Base-by-base conservation (phyloP, 2,113 vertebrate genomes). In the Acanthochromis polyacanthus region DNA sequence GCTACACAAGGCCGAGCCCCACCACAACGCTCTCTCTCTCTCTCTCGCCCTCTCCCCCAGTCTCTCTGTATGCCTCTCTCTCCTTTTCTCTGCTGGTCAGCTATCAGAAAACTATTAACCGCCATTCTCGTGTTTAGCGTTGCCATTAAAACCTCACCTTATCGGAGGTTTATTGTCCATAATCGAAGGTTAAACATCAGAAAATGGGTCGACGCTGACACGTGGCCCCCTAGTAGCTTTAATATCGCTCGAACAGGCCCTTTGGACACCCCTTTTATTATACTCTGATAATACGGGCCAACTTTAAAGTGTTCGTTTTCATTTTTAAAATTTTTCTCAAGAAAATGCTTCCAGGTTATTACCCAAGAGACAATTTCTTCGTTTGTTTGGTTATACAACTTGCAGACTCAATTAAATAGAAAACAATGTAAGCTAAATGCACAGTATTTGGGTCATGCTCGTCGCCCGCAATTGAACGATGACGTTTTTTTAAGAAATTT, bases 1-100 rank as follows among this genome's bases (percentile, higher is more conserved):
- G 88, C 86, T 79, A 63, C 84, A 83, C 80, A 83, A 90, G 88
- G 88, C 91, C 88, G 56, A 86, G 82, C 84, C 84, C 57, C 71
- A 89, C 77, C 85, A 84, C 74, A 75, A 67, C 56, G 85, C 74
- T 83, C 58, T 78, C 30, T 61, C 53, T 61, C 78, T 69, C 69
- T 57, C 22, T 38, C 67, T 62, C 73, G 58, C 57, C 59, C 25
- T 46, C 53, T 58, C 53, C 8, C 32, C 55, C 79, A 53, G 9
- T 64, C 52, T 59, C 32, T 6, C 10, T 46, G 17, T 46, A 15
- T 55, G 55, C 36, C 45, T 25, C 69, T 28, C n/a, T 16, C 56
- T 22, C 12, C 12, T 53, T 62, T 30, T 65, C 60, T 66, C 25
- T 53, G 17, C 17, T 17, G 62, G 6, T 63, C 48, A 53, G 22